phyloP scores from a whole-genome alignment of 2,888 invertebrate genomes.

The Dicyrtomina minuta region DNA sequence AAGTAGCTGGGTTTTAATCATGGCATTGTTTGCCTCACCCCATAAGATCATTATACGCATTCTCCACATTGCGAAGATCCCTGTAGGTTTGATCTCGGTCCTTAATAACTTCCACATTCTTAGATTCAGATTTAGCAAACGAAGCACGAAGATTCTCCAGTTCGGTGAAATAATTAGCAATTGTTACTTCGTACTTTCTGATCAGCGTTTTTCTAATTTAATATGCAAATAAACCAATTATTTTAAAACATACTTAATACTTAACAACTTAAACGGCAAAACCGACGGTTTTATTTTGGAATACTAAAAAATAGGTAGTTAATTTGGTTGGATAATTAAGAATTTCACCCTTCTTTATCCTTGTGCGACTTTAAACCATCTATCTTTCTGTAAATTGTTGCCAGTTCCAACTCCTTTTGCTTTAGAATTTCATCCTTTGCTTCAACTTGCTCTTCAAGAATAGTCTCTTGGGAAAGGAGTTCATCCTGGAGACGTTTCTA shows the following conservation, averaged over 20 bases:
- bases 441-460: neutral
- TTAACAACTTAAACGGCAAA: too few relatives aligned
- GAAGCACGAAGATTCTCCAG: neutral
- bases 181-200: constrained; percentile 19
- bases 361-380: constrained; percentile 6
- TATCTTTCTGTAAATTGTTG: constrained; percentile 7
- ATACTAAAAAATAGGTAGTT: too few relatives aligned
- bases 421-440: constrained; percentile 1
- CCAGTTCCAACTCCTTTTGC: neutral
- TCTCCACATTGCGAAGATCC: constrained; percentile 24
- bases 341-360: constrained; percentile 1
- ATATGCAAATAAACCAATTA: too few relatives aligned
- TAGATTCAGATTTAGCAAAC: neutral
- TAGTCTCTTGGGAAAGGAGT: neutral
- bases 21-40: constrained; percentile 52
- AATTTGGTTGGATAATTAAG: too few relatives aligned
- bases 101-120: constrained; percentile 9
- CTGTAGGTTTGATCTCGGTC: constrained; percentile 18
- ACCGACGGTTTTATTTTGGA: too few relatives aligned
- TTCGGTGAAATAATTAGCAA: constrained; percentile 2
- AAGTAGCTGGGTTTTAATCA: too few relatives aligned
- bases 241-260: too few relatives aligned
- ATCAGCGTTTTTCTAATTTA: too few relatives aligned
- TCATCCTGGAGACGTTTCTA: constrained; percentile 15
- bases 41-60: constrained; percentile 26